Percentiles rank a stretch among this genome's conserved stretches.
Evolutionary conservation across 2,113 vertebrate species (phyloP).

Genomic region (Phalacrocorax brasilianus): DNA sequence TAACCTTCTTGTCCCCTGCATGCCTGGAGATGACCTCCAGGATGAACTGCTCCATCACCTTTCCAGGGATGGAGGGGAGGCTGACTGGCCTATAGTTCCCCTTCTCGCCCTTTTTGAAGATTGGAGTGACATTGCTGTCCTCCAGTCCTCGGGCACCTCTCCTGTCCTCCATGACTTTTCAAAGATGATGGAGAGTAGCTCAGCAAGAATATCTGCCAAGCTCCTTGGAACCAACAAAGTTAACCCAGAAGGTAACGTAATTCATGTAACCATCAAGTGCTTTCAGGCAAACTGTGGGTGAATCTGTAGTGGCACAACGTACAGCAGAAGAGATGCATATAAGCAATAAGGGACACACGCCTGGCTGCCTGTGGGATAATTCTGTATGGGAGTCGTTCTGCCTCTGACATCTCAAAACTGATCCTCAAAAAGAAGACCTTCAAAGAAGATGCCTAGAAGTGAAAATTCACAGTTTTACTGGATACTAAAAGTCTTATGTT

Average conservation of each 20-base stretch:
- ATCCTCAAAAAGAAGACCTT: background rate
- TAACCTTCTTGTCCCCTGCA: too few species aligned
- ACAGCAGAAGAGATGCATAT: background rate
- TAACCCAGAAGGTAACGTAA: background rate
- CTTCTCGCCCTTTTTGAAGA: too few species aligned
- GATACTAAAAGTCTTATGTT: background rate
- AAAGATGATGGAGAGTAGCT: too few species aligned
- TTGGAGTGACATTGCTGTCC: too few species aligned
- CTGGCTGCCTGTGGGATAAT: background rate
- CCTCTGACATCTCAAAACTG: background rate
- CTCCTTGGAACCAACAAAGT: background rate
- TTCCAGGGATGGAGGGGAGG: too few species aligned
- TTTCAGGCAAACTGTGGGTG: background rate
- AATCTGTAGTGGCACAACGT: fast-evolving
- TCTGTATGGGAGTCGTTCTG: background rate
- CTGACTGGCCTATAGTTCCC: too few species aligned
- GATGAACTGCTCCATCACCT: too few species aligned
- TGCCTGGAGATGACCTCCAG: too few species aligned
- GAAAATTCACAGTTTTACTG: background rate
- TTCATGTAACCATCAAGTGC: background rate
- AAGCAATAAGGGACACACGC: background rate
- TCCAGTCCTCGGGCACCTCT: too few species aligned
- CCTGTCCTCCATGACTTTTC: too few species aligned
- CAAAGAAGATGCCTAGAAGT: background rate
- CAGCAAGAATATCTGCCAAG: background rate